Base-by-base conservation (phyloP, 1,140 invertebrate genomes). In the Zaprionus camerounensis region DNA sequence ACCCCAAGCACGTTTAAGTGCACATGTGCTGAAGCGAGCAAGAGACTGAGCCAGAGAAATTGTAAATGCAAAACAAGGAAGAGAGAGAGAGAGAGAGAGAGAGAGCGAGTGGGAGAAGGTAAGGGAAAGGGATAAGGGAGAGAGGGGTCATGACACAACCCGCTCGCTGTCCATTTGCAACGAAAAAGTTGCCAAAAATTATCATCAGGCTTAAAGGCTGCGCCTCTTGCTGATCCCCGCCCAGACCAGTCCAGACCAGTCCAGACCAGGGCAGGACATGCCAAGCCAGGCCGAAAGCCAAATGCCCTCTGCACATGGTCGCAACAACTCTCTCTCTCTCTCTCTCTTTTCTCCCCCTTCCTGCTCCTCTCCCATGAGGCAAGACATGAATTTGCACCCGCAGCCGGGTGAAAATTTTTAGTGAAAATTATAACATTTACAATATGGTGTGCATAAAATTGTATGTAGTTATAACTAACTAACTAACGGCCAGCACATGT, bases 351-450 rank as follows among this genome's bases (percentile, higher is more conserved):
- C 9, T 20, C 5, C 3, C 41, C 20, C 17, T 36, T 17, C 9
- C 2, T 31, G 6, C 7, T 1, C 9, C 59, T 5, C 15, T 17
- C 6, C 17, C 24, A 20, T 31, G 20, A 6, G n/a, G 17, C 36
- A 46, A 17, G 41, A 57, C 59, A 70, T 75, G 58, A 70, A 64
- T 70, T 61, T 69, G 57, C 28, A 11, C 64, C 72, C 22, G 17
- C 44, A 44, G 46, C 59, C 49, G 65, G 78, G 61, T 64, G 56
- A 81, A 83, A 87, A 87, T 83, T 83, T 81, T 88, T 87, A 76
- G 84, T 88, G 84, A 88, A 87, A 87, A 88, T 87, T 87, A 87
- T 90, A 88, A 88, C 84, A 88, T 88, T 88, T 90, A 79, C 85
- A 88, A 88, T 90, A 88, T 88, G 84, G 68, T 78, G 55, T 69